phyloP scores from a whole-genome alignment of 2,113 vertebrate genomes.

The Euleptes europaea region DNA sequence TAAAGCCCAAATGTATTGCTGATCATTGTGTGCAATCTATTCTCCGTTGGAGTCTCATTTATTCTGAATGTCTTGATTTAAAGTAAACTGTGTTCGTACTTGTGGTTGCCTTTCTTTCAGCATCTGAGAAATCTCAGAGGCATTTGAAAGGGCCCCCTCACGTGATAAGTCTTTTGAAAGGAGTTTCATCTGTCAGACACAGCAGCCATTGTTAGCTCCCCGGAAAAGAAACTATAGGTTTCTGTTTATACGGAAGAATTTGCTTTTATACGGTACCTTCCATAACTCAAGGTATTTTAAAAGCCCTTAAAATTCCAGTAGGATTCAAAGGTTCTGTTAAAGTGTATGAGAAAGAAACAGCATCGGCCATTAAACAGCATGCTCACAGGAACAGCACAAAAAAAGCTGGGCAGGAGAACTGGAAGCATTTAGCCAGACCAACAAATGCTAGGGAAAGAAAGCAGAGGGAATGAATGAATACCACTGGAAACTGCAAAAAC shows the following conservation, averaged over 20 bases:
- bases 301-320: conserved; percentile 38
- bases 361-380: conserved; percentile 47
- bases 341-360: conserved; percentile 28
- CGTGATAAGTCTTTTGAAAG: conserved; percentile 42
- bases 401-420: neutral
- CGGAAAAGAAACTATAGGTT: conserved; percentile 49
- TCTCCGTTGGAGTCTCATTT: conserved; percentile 14
- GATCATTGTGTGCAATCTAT: neutral
- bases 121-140: conserved; percentile 31
- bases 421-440: neutral
- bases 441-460: neutral
- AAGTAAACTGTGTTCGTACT: conserved; percentile 18
- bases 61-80: conserved; percentile 6
- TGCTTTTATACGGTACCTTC: conserved; percentile 45
- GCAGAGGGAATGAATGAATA: neutral
- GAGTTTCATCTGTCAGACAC: conserved; percentile 44
- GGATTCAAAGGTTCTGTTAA: conserved; percentile 44
- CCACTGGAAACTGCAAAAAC: neutral
- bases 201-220: conserved; percentile 54
- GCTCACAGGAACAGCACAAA: conserved; percentile 41
- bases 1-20: conserved; percentile 23
- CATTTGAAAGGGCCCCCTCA: conserved; percentile 48
- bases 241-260: conserved; percentile 62
- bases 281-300: conserved; percentile 57
- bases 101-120: conserved; percentile 12